phyloP scores from a whole-genome alignment of 2,888 invertebrate species.

The Drosophila glabriapex region DNA sequence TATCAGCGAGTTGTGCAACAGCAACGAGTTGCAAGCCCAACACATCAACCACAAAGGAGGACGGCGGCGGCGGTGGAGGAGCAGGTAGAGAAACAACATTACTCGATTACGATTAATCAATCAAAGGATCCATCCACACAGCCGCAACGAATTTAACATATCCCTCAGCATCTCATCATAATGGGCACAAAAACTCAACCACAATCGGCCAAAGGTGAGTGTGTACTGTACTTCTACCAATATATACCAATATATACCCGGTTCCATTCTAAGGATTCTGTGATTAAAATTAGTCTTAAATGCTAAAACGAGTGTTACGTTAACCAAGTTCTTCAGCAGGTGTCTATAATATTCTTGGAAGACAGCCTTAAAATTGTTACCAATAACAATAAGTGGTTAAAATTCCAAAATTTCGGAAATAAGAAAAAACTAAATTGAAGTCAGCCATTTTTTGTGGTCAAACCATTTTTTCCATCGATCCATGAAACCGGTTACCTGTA shows the following conservation, averaged over 20 bases:
- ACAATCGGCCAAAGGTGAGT: slow-evolving; percentile 81
- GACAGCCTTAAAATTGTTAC: neutral
- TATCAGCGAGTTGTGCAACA: slow-evolving; percentile 8
- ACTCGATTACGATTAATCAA: slow-evolving; percentile 4
- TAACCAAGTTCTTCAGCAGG: neutral
- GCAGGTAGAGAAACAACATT: slow-evolving; percentile 28
- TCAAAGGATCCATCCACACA: neutral
- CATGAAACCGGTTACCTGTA: neutral
- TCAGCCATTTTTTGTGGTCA: neutral
- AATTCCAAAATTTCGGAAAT: neutral
- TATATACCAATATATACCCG: neutral
- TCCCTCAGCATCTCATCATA: slow-evolving; percentile 58
- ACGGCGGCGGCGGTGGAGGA: slow-evolving; percentile 21
- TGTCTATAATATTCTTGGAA: neutral
- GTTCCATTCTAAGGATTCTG: neutral
- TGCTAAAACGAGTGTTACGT: neutral
- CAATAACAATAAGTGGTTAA: neutral
- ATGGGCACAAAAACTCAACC: slow-evolving; percentile 84
- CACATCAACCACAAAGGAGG: neutral
- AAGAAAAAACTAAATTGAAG: neutral
- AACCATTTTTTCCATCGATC: neutral
- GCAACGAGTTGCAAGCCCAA: neutral
- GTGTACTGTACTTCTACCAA: neutral
- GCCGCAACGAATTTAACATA: neutral
- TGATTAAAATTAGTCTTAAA: neutral